Conservation (phyloP, 2,888 invertebrate genomes). For the Amiota minor region DNA sequence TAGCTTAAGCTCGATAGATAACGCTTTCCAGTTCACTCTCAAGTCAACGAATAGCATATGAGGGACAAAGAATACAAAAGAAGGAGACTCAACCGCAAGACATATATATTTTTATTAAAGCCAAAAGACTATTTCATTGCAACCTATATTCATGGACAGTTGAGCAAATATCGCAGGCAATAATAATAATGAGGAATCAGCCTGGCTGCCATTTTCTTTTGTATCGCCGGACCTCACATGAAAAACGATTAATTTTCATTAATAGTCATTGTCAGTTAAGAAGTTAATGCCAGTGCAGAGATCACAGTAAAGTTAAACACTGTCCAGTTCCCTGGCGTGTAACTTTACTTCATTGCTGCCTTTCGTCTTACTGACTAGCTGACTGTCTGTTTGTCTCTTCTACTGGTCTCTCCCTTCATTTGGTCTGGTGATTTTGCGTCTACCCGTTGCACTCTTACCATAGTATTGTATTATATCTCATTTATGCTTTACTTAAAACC, state of each 20-base stretch:
- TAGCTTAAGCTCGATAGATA: background rate
- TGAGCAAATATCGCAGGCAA: slow-evolving; percentile 3
- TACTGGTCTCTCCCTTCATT: background rate
- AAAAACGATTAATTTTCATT: slow-evolving; percentile 69
- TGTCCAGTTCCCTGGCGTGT: background rate
- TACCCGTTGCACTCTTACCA: background rate
- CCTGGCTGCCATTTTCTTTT: slow-evolving; percentile 9
- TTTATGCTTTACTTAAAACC: slow-evolving; percentile 7
- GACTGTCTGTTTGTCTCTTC: background rate
- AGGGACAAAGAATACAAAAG: background rate
- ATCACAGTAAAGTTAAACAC: slow-evolving; percentile 5
- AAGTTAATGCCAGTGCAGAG: background rate
- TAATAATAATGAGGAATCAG: too few species aligned
- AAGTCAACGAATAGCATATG: too few species aligned
- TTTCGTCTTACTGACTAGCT: background rate
- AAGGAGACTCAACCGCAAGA: background rate
- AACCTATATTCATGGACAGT: slow-evolving; percentile 14
- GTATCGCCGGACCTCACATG: slow-evolving; percentile 49
- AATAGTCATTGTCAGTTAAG: slow-evolving; percentile 48
- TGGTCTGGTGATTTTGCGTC: background rate
- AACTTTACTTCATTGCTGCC: background rate
- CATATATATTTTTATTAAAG: slow-evolving; percentile 15
- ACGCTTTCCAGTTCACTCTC: background rate
- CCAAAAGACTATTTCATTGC: background rate
- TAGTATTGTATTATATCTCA: background rate